A percentile compares a stretch with the other conserved stretches of the same genome.
phyloP scores from a whole-genome alignment of 2,797 vertebrate genomes.

The Pseudomugil tenellus region DNA sequence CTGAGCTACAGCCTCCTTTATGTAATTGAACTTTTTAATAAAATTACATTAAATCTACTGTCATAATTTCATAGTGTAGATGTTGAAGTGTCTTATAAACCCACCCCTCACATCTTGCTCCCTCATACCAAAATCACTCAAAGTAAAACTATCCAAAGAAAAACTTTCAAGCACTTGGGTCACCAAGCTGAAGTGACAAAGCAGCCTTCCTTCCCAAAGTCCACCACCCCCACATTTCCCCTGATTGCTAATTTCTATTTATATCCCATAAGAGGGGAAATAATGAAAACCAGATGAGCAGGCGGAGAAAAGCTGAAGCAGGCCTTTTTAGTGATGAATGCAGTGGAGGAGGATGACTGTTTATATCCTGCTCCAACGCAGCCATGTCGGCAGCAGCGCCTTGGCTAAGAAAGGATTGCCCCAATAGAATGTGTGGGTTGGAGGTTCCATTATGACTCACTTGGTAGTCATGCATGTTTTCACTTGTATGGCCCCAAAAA shows the following conservation, averaged over 20 bases:
- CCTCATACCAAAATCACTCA: conserved; percentile 23
- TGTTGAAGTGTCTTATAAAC: conserved; percentile 41
- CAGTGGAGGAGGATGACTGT: conserved; percentile 67
- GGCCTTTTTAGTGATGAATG: conserved; percentile 69
- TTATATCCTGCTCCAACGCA: conserved; percentile 58
- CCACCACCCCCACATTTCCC: conserved; percentile 62
- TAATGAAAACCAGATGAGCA: conserved; percentile 76
- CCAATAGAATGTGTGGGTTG: conserved; percentile 68
- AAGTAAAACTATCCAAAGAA: conserved; percentile 46
- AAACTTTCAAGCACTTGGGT: conserved; percentile 63
- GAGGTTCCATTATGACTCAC: conserved; percentile 82
- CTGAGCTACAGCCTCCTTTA: no score
- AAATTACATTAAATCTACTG: neutral
- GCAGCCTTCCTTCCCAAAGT: conserved; percentile 46
- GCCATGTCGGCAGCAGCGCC: conserved; percentile 50
- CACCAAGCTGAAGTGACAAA: conserved; percentile 44
- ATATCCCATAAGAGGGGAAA: conserved; percentile 69
- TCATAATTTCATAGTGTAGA: conserved; percentile 46
- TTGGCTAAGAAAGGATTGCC: conserved; percentile 67
- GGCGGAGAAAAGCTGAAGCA: conserved; percentile 61
- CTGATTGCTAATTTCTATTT: conserved; percentile 79
- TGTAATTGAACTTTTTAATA: no score
- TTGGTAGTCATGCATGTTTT: conserved; percentile 73
- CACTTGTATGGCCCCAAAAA: conserved; percentile 50
- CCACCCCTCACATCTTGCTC: conserved; percentile 39